Evolutionary conservation across 2,888 invertebrate species (phyloP).

Genomic region (Eueremaeus valkanovi): DNA sequence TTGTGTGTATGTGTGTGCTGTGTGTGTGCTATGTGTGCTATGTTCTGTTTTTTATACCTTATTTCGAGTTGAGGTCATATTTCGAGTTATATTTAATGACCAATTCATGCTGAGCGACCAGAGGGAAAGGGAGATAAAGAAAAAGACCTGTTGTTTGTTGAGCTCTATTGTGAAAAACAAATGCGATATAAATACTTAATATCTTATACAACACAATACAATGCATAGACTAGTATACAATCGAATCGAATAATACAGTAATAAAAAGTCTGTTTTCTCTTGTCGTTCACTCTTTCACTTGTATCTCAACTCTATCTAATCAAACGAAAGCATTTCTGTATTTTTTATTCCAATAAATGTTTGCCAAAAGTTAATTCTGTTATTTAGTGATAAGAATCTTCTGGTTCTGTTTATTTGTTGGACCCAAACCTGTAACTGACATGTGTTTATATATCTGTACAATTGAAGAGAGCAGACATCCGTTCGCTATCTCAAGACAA

Average conservation of each 20-base stretch:
- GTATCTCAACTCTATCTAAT: background rate
- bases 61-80: background rate
- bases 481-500: slow-evolving; percentile 19
- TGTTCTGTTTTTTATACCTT: background rate
- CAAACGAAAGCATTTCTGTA: background rate
- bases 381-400: background rate
- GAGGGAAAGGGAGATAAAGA: background rate
- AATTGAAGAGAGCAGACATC: slow-evolving; percentile 21
- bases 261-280: background rate
- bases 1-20: no score
- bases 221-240: no score
- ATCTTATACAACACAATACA: background rate
- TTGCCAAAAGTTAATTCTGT: slow-evolving; percentile 6
- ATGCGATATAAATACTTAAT: slow-evolving; percentile 1
- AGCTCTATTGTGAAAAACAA: background rate
- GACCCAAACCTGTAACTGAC: slow-evolving; percentile 26
- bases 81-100: no score
- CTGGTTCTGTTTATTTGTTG: background rate
- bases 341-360: slow-evolving; percentile 11
- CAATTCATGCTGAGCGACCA: background rate
- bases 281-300: no score
- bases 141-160: slow-evolving; percentile 16
- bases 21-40: no score
- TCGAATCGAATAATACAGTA: background rate
- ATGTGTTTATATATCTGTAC: slow-evolving; percentile 29